Conservation (phyloP, 2,888 invertebrate genomes). For the Cheilosia vulpina region DNA sequence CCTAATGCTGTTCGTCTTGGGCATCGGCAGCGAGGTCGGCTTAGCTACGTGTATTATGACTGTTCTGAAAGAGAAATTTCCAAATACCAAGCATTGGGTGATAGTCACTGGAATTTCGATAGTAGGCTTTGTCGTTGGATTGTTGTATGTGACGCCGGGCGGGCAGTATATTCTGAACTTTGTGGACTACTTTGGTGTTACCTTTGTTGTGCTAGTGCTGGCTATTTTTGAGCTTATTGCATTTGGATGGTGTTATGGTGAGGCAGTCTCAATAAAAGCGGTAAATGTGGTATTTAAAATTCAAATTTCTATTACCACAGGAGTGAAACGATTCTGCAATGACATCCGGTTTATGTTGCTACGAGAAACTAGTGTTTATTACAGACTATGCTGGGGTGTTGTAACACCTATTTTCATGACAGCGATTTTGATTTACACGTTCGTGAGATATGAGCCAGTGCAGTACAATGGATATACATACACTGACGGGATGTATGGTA, state of each 20-base stretch:
- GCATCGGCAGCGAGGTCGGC: conserved; percentile 85
- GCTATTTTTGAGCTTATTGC: conserved; percentile 88
- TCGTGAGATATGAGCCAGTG: conserved; percentile 86
- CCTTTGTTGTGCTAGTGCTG: conserved; percentile 88
- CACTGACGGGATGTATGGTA: conserved; percentile 86
- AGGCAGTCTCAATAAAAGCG: not conserved
- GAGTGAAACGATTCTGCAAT: conserved; percentile 86
- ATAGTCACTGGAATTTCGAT: conserved; percentile 84
- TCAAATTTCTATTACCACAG: conserved; percentile 79
- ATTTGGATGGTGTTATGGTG: conserved; percentile 91
- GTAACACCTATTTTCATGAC: conserved; percentile 89
- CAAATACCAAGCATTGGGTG: conserved; percentile 83
- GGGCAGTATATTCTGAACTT: conserved; percentile 89
- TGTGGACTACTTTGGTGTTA: conserved; percentile 89
- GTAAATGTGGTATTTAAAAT: not conserved
- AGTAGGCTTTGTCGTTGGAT: conserved; percentile 85
- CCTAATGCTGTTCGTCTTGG: conserved; percentile 85
- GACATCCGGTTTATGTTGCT: conserved; percentile 93
- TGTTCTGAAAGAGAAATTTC: conserved; percentile 84
- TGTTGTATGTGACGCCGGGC: conserved; percentile 88
- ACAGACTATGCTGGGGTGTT: conserved; percentile 91
- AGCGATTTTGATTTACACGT: conserved; percentile 88
- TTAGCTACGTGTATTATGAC: conserved; percentile 84
- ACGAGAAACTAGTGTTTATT: conserved; percentile 87
- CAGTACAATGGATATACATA: conserved; percentile 86